These are phyloP conservation scores for Electrona antarctica DNA, from an alignment of 2,113 vertebrate genomes.

Conservation along the genomic window DNA sequence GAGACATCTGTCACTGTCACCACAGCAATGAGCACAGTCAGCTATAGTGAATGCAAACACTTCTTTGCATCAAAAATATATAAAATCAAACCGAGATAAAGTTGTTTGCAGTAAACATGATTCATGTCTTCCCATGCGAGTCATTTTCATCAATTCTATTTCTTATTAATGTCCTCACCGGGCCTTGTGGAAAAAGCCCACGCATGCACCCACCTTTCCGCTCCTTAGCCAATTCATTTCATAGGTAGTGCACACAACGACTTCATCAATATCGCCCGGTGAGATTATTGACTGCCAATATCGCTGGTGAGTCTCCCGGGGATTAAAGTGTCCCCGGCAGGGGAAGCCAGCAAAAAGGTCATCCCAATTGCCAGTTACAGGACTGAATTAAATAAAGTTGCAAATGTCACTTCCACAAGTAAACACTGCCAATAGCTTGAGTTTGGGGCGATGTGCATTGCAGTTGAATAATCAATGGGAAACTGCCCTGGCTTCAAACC, in stretches of 20 bases:
- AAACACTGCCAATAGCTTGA: slow-evolving; percentile 66
- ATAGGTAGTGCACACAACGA: slow-evolving; percentile 61
- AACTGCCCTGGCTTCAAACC: not conserved
- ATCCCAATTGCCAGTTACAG: slow-evolving; percentile 70
- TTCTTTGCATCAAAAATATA: slow-evolving; percentile 12
- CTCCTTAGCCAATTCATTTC: slow-evolving; percentile 55
- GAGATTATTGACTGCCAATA: slow-evolving; percentile 74
- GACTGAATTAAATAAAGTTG: slow-evolving; percentile 78
- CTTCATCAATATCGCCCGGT: slow-evolving; percentile 69
- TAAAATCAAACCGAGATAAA: too few relatives aligned
- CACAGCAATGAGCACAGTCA: slow-evolving; percentile 16
- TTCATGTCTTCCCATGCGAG: not conserved
- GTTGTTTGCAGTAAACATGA: slow-evolving; percentile 23
- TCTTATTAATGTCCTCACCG: slow-evolving; percentile 52
- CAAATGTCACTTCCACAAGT: slow-evolving; percentile 77
- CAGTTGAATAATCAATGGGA: slow-evolving; percentile 47
- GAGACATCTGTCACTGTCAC: slow-evolving; percentile 43
- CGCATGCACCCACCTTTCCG: slow-evolving; percentile 18
- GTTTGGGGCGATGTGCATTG: slow-evolving; percentile 40
- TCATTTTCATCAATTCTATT: slow-evolving; percentile 51
- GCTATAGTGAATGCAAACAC: slow-evolving; percentile 23
- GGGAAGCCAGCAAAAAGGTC: slow-evolving; percentile 72
- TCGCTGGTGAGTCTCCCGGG: slow-evolving; percentile 55
- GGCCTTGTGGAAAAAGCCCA: slow-evolving; percentile 20
- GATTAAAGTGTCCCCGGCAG: slow-evolving; percentile 60